Evolutionary conservation across 2,888 invertebrate genomes (phyloP).

Genomic region (Caenorhabditis becei): DNA sequence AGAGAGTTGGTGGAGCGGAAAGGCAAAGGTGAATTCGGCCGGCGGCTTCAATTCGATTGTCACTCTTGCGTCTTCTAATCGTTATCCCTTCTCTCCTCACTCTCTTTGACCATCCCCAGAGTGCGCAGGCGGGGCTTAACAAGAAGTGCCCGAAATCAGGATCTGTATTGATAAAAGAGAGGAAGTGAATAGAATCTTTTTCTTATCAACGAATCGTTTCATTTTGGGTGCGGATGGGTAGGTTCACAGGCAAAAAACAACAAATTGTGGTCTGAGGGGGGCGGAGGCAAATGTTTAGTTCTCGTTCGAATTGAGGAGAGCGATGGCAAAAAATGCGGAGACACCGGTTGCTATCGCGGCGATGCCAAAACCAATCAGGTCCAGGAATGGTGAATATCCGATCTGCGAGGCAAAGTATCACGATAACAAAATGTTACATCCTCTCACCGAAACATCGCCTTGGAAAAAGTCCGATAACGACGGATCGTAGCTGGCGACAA

Average conservation of each 20-base stretch:
- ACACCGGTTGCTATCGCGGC: constrained; percentile 44
- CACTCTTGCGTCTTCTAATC: constrained; percentile 37
- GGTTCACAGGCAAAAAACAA: constrained; percentile 13
- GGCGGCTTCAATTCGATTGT: constrained; percentile 51
- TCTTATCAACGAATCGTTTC: constrained; percentile 45
- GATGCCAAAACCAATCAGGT: constrained; percentile 46
- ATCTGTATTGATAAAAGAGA: constrained; percentile 44
- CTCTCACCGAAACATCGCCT: constrained; percentile 34
- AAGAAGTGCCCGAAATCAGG: constrained; percentile 40
- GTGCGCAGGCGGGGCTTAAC: constrained; percentile 55
- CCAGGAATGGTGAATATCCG: constrained; percentile 57
- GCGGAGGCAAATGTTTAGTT: constrained; percentile 8
- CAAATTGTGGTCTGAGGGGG: constrained; percentile 1
- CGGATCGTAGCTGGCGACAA: constrained; percentile 43
- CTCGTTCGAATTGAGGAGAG: constrained; percentile 40
- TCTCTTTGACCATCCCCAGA: constrained; percentile 27
- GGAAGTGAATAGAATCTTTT: constrained; percentile 42
- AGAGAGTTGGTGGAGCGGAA: constrained; percentile 58
- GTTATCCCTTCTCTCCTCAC: constrained; percentile 43
- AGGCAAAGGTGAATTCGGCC: constrained; percentile 36
- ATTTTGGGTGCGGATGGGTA: constrained; percentile 25
- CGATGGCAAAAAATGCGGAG: constrained; percentile 58
- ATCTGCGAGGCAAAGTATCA: constrained; percentile 46
- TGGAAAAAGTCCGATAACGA: constrained; percentile 16
- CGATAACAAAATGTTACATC: background rate